These are phyloP conservation scores for Trididemnum nubilum DNA, from an alignment of 23 tunicate genomes.

Conservation along the genomic window DNA sequence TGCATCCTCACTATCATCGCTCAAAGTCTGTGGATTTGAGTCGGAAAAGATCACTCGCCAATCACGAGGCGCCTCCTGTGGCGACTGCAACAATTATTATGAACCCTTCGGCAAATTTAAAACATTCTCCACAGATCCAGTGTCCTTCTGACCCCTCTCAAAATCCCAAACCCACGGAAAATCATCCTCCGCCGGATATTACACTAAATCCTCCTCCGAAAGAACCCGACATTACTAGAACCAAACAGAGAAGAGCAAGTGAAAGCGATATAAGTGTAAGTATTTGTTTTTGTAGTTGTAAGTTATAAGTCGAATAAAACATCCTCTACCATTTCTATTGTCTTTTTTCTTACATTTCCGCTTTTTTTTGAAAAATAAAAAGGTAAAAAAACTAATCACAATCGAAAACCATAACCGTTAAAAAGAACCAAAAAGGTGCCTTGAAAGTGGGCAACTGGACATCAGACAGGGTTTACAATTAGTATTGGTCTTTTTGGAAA, in stretches of 20 bases:
- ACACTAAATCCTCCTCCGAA: conserved; percentile 20
- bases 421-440: no score
- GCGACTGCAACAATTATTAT: conserved; percentile 28
- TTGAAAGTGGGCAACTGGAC: no score
- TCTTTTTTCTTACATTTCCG: no score
- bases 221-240: not conserved
- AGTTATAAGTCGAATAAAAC: no score
- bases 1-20: conserved; percentile 2
- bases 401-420: no score
- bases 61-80: conserved; percentile 3
- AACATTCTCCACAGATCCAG: not conserved
- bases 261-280: conserved; percentile 42
- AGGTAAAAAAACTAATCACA: no score
- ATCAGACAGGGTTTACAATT: no score
- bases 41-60: not conserved
- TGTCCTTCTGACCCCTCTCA: not conserved
- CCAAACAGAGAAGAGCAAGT: conserved; percentile 18
- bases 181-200: conserved; percentile 15
- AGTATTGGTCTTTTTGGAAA: no score
- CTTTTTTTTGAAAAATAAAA: no score
- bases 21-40: conserved; percentile 20
- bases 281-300: no score
- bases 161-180: not conserved
- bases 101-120: not conserved
- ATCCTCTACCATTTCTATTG: no score